Conservation (phyloP, 2,888 invertebrate species). For the Hemicrepidius hirtus region DNA sequence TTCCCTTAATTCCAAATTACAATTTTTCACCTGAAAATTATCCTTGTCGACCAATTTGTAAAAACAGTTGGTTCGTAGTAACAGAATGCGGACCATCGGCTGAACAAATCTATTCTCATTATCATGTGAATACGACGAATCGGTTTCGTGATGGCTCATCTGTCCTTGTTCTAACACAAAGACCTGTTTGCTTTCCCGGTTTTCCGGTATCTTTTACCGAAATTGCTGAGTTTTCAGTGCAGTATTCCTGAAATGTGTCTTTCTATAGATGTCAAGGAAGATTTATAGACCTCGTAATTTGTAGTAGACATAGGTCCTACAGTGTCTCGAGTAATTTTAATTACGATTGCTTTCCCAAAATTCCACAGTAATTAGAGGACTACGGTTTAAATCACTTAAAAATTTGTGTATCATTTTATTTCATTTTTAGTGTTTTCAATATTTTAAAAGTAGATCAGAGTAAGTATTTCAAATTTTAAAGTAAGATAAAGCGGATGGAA, state of each 20-base stretch:
- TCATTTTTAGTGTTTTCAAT: too few species aligned
- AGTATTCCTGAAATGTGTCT: constrained; percentile 17
- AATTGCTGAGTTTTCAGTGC: neutral
- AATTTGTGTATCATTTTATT: too few species aligned
- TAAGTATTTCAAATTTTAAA: too few species aligned
- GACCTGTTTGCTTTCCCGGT: neutral
- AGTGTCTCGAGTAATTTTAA: constrained; percentile 5
- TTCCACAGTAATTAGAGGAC: neutral
- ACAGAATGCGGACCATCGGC: neutral
- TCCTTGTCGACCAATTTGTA: neutral
- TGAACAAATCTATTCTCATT: constrained; percentile 4
- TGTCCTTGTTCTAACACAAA: neutral
- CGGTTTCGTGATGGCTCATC: neutral
- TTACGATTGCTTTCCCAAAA: neutral
- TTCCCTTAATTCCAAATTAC: neutral
- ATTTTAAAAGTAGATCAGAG: too few species aligned
- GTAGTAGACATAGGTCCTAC: neutral
- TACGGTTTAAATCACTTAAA: too few species aligned
- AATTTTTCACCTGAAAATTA: constrained; percentile 13
- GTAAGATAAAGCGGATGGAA: too few species aligned
- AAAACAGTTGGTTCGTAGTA: neutral
- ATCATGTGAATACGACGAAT: constrained; percentile 5
- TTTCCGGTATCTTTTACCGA: neutral
- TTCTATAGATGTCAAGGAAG: neutral
- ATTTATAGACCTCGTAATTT: constrained; percentile 14